Evolutionary conservation across 2,113 vertebrate species (phyloP), one percentile per base, ranked within the genome.

Genomic region (Sisor rabdophorus): DNA sequence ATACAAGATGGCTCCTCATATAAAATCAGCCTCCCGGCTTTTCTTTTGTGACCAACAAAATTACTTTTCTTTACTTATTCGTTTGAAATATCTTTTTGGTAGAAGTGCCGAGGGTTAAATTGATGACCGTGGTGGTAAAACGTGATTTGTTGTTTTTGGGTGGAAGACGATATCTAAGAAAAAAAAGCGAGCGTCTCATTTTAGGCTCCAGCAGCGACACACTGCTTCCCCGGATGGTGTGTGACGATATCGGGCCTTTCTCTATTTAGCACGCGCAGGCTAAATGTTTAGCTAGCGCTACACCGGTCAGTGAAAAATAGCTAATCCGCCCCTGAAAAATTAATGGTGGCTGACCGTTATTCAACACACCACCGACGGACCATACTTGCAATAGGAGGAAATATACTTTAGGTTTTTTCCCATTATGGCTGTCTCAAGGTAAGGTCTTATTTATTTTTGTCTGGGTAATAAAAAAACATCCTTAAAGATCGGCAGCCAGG

Each of bases 1-100:
- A 96, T 95, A 93, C 94, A 97, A 97, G 95, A 97, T 96, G 95
- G 95, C 95, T 96, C 92, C 95, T 95, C 95, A 85, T 97, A 97
- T 97, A 97, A 97, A 96, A 93, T 90, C 94, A 95, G 93, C 93
- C 91, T 87, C 91, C 91, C 91, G 91, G 93, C 87, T 93, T 87
- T 86, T 87, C 87, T 89, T 87, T 71, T 80, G 82, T 86, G 91
- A 90, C 89, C 92, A 87, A 90, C 89, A 88, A 93, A 94, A 93
- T 91, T 92, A 92, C 74, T 89, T 87, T 91, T 93, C 95, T 90
- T 88, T 87, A 72, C 79, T 71, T 73, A 83, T 91, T 81, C 59
- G 90, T 70, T 81, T 92, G 4, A 92, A 91, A 85, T 89, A 89
- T 81, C 84, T 88, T 75, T 87, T 87, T 2, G 79, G 88, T n/a